These are phyloP conservation scores for Mesorhabditis sp. DNA, from an alignment of 2,888 invertebrate species.

Conservation along the genomic window DNA sequence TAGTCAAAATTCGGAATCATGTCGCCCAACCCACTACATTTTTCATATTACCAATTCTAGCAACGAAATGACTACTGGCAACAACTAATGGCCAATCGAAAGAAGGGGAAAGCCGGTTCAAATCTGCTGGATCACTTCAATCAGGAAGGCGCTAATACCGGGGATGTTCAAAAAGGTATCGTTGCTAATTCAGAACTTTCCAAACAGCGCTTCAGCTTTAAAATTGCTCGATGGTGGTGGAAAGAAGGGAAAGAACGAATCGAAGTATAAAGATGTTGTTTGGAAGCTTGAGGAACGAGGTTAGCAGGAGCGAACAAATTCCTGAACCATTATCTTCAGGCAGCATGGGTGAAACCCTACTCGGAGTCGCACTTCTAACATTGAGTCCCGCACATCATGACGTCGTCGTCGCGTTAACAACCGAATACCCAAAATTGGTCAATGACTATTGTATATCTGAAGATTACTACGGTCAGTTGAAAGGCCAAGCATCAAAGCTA, in stretches of 20 bases:
- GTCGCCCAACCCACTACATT: constrained; percentile 10
- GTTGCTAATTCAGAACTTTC: background rate
- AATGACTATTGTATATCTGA: constrained; percentile 60
- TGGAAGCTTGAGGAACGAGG: constrained; percentile 45
- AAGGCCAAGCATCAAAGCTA: background rate
- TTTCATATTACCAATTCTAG: constrained; percentile 13
- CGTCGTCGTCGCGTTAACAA: constrained; percentile 81
- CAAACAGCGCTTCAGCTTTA: constrained; percentile 33
- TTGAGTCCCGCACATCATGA: constrained; percentile 43
- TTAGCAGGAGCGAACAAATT: constrained; percentile 5
- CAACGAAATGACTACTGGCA: constrained; percentile 65
- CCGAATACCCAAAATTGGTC: constrained; percentile 90
- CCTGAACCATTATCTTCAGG: constrained; percentile 14
- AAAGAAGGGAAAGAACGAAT: constrained; percentile 56
- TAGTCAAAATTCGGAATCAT: constrained; percentile 80
- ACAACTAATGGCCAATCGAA: constrained; percentile 42
- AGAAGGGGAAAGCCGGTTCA: constrained; percentile 47
- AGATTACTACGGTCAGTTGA: constrained; percentile 46
- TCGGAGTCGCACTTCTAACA: constrained; percentile 73
- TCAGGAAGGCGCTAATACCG: constrained; percentile 38
- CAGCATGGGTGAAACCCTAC: constrained; percentile 79
- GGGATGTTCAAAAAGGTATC: constrained; percentile 49
- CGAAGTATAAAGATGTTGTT: constrained; percentile 64
- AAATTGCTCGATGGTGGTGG: constrained; percentile 53
- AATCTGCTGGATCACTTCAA: constrained; percentile 45